Base-by-base conservation (phyloP, 2,797 vertebrate genomes). In the Telmatherina bonti region DNA sequence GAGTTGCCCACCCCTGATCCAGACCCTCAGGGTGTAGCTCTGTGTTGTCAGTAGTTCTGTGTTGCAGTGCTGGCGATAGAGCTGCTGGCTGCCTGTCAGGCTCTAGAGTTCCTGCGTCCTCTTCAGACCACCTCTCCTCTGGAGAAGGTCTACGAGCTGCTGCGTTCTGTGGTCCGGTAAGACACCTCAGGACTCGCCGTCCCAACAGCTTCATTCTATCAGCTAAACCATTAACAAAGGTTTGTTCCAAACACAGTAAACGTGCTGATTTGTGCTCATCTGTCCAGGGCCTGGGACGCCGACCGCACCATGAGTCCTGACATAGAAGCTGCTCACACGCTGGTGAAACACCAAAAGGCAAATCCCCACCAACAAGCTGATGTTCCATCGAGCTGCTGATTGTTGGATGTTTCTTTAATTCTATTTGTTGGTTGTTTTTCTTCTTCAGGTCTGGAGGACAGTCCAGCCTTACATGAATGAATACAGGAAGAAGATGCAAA, bases 281-380 rank as follows among this genome's bases (percentile, higher is more conserved):
- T 6, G 0, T 77, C 54, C 56, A 96, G 95, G 74, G 94, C 95
- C 33, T 96, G 94, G 95, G 90, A 95, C 31, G 94, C 91, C 87
- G 95, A 96, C 81, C 93, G 94, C 22, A 89, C 93, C 89, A 95
- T 96, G 93, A 93, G 94, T 57, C 94, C 95, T 0, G 95, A 96
- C 67, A 95, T 95, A 0, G 94, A 95, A 63, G 94, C 94, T 2
- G 91, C 85, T 33, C 95, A 96, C 78, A 82, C 85, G 63, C 89
- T 96, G 26, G 85, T 96, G 0, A 67, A 93, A 31, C 93, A 95
- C 29, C 93, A 95, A 76, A 94, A 95, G 93, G 95, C 0, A 26
- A 93, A 90, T 78, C 2, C 18, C 27, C 20, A 22, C 8, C n/a
- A 20, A 20, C 3, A 45, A 45, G 20, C 20, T n/a, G 20, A n/a